Evolutionary conservation across 2,113 vertebrate genomes (phyloP), one percentile per base, ranked within the genome.

Genomic region (Rhinolophus ferrumequinum): DNA sequence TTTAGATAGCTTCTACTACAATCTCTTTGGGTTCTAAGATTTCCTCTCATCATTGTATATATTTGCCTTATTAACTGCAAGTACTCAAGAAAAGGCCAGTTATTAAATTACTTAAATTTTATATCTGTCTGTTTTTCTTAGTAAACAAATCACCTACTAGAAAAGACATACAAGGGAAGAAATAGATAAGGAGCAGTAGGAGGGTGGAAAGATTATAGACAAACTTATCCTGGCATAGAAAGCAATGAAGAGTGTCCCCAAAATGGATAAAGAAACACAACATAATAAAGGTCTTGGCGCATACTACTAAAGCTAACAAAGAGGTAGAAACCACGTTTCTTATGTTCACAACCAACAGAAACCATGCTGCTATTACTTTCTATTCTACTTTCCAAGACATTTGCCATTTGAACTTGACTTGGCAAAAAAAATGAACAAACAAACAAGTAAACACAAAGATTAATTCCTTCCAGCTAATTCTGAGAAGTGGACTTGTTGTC

Each of bases 391-490:
- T 89, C 21, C 52, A 77, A 72, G 56, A 69, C 77, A 92, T 88
- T 62, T 88, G 90, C 94, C 54, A 94, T 85, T 86, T 95, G 67
- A 91, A 93, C n/a, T 77, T 79, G 54, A 84, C 33, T 93, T 93
- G 70, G 75, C 50, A 62, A 87, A 86, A 86, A 79, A 4, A 81
- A 28, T 41, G 3, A 96, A 66, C 15, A 93, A 86, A 89, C 8
- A 79, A 88, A 67, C 62, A 75, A 67, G 70, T 6, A 75, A 95
- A 90, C 26, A 75, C 90, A 85, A 96, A 50, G 21, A 90, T 75
- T 52, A 87, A 47, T 93, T 38, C 44, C 41, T 77, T 90, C 50
- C 21, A 90, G 38, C n/a, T 88, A 83, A 28, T 88, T 95, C 3
- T 86, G 28, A 93, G 72, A 90, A 81, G 85, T 41, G 0, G 11